These are phyloP conservation scores for Xenopus borealis DNA, from an alignment of 2,113 vertebrate genomes.

Conservation along the genomic window DNA sequence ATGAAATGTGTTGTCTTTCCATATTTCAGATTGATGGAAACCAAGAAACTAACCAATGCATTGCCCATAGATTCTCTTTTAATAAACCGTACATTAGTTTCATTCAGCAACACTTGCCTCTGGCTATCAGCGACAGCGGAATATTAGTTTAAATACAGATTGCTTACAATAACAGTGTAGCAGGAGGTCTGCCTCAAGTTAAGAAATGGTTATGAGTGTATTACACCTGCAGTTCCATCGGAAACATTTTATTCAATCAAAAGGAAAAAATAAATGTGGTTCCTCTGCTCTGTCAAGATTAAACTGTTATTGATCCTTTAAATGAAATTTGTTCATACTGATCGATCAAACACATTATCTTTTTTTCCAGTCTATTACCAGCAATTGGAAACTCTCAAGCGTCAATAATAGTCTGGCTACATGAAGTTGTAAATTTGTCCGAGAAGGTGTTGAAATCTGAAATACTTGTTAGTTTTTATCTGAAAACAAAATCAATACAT, in stretches of 20 bases:
- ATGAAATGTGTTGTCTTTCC: constrained; percentile 48
- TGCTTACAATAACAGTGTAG: constrained; percentile 72
- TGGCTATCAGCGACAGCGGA: constrained; percentile 66
- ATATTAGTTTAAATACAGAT: constrained; percentile 89
- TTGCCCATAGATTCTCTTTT: constrained; percentile 53
- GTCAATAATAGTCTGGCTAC: constrained; percentile 83
- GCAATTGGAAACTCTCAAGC: constrained; percentile 85
- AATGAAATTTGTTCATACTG: constrained; percentile 98
- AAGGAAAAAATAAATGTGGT: constrained; percentile 87
- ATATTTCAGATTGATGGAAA: constrained; percentile 66
- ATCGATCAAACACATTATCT: constrained; percentile 99
- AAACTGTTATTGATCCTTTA: constrained; percentile 98
- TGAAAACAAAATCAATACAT: constrained; percentile 8
- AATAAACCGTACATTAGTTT: constrained; percentile 71
- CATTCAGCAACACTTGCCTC: constrained; percentile 73
- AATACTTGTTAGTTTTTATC: constrained; percentile 36
- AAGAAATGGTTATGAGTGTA: constrained; percentile 66
- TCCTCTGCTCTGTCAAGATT: constrained; percentile 92
- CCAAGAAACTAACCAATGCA: constrained; percentile 59
- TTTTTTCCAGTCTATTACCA: constrained; percentile 89
- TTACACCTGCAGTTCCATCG: constrained; percentile 68
- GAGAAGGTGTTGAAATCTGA: constrained; percentile 53
- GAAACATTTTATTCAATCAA: constrained; percentile 90
- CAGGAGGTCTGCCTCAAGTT: constrained; percentile 67
- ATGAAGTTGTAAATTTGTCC: constrained; percentile 70